Evolutionary conservation across 2,888 invertebrate species (phyloP), one percentile per base, ranked within the genome.

Genomic region (Tipula vernalis): DNA sequence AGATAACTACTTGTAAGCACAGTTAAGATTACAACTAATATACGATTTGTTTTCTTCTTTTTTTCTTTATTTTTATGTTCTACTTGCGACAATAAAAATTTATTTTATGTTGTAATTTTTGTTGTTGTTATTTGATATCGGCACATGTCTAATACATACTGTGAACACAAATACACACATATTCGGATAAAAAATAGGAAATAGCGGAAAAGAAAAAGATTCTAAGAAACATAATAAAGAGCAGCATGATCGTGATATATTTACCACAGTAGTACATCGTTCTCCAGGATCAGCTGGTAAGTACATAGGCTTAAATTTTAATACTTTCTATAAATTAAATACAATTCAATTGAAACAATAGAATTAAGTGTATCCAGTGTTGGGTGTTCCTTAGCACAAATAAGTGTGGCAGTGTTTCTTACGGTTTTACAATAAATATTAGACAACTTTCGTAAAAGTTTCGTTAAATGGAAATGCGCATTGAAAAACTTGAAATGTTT

Each of bases 131-230:
- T 71, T 71, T 71, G 71, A 71, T 71, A 71, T 71, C 71, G 71
- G 71, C 28, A 71, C 18, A 71, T 18, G 28, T 71, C 10, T 51
- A 51, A 51, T n/a, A 51, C 8, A 10, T 3, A 44, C 44, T 28
- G 28, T 28, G 3, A 44, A n/a, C n/a, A 51, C 51, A 51, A 4
- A 51, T n/a, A 47, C 47, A 2, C 13, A 47, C 47, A 47, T 47
- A 13, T 0, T 41, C 28, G 28, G 10, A 41, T 41, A 47, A 47
- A 4, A 47, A 47, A 51, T 92, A 96, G 96, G 96, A 92, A 94
- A 95, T 92, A 95, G 93, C 91, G 95, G 93, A 91, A 96, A 88
- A 83, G 88, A 88, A 10, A 88, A 92, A 88, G 92, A 92, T 88
- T 87, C 93, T 88, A 94, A 95, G 91, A 94, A 94, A 91, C 94